Conservation (phyloP, 1,140 invertebrate species). For the Formica exsecta region DNA sequence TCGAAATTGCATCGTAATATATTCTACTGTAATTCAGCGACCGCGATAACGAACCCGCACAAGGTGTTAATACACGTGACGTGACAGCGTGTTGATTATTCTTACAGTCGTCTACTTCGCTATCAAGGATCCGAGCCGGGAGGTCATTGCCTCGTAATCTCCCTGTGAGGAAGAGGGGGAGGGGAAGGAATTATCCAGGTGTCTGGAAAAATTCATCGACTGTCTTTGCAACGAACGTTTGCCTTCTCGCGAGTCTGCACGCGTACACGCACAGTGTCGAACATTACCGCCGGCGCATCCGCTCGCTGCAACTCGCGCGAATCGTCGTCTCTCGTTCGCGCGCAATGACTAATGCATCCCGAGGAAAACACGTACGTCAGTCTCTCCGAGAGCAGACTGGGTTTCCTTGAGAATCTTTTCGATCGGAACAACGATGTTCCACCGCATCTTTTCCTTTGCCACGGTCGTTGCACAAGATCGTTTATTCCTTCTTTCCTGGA, state of each 20-base stretch:
- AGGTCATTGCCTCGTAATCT: conserved; percentile 73
- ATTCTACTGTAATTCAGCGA: conserved; percentile 2
- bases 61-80: conserved; percentile 23
- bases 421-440: conserved; percentile 44
- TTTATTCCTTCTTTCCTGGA: conserved; percentile 17
- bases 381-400: conserved; percentile 17
- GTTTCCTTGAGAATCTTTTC: conserved; percentile 50
- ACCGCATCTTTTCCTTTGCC: conserved; percentile 26
- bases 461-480: neutral
- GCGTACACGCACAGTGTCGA: conserved; percentile 1
- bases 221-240: conserved; percentile 24
- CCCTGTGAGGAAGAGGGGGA: neutral
- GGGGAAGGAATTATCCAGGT: conserved; percentile 63
- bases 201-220: conserved; percentile 52
- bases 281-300: neutral
- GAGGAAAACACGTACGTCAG: conserved; percentile 30
- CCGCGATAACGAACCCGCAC: conserved; percentile 14
- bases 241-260: conserved; percentile 15
- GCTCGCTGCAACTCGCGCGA: neutral
- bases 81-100: conserved; percentile 19
- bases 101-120: conserved; percentile 19
- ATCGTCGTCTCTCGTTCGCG: neutral
- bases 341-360: conserved; percentile 34
- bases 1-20: neutral
- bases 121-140: conserved; percentile 28